Evolutionary conservation across 2,888 invertebrate genomes (phyloP).

Genomic region (Gibbula magus): DNA sequence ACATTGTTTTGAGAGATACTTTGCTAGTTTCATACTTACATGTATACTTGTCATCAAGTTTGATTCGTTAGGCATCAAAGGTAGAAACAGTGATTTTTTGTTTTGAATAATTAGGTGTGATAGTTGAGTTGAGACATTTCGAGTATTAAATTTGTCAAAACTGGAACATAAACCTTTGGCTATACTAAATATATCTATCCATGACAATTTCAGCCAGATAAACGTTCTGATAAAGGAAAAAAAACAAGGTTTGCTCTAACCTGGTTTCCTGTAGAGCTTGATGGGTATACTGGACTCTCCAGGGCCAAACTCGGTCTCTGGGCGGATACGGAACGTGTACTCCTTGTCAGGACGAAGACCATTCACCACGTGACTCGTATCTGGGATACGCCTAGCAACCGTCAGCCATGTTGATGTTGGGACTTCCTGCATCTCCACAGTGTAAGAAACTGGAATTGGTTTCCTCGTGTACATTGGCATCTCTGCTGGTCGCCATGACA

Average conservation of each 20-base stretch:
- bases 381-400: conserved; percentile 76
- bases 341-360: conserved; percentile 79
- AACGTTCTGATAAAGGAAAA: no score
- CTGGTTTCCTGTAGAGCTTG: conserved; percentile 55
- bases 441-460: conserved; percentile 58
- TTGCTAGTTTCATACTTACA: no score
- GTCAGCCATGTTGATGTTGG: conserved; percentile 77
- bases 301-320: conserved; percentile 95
- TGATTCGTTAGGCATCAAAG: no score
- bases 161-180: no score
- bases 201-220: no score
- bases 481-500: conserved; percentile 67
- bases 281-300: conserved; percentile 91
- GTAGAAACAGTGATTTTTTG: no score
- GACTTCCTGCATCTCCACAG: conserved; percentile 58
- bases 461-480: conserved; percentile 56
- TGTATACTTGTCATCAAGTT: no score
- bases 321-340: conserved; percentile 95
- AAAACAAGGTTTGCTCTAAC: conserved; percentile 34
- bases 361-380: conserved; percentile 60
- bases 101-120: no score
- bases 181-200: no score
- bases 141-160: no score
- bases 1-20: no score
- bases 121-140: no score